Conservation (phyloP, 2,888 invertebrate genomes). For the Apotomis turbidana region DNA sequence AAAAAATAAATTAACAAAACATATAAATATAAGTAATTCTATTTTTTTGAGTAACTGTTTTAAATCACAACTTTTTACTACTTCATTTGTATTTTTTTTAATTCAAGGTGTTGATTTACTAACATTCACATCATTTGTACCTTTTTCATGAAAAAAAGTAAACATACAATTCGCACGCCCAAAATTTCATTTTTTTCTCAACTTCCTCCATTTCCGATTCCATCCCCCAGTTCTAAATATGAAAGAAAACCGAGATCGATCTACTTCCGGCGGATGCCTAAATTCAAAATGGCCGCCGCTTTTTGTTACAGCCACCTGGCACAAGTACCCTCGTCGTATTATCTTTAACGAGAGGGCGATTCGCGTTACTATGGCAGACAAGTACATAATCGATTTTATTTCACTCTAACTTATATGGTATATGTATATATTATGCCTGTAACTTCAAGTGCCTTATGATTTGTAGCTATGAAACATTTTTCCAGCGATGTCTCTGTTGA, state of each 20-base stretch:
- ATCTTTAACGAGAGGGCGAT: constrained; percentile 22
- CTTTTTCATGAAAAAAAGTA: neutral
- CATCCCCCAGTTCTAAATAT: constrained; percentile 42
- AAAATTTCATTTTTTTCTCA: constrained; percentile 41
- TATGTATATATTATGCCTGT: too few species aligned
- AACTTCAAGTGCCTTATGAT: too few species aligned
- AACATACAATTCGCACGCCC: constrained; percentile 28
- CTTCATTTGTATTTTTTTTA: too few species aligned
- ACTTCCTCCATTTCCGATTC: constrained; percentile 49
- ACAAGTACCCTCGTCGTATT: constrained; percentile 44
- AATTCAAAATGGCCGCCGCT: constrained; percentile 59
- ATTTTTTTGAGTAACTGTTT: too few species aligned
- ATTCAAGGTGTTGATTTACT: too few species aligned
- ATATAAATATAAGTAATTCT: too few species aligned
- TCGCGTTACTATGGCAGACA: constrained; percentile 2
- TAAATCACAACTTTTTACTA: too few species aligned
- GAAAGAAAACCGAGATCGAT: constrained; percentile 47
- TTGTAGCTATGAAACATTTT: too few species aligned
- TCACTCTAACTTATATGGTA: neutral
- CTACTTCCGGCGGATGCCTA: constrained; percentile 63
- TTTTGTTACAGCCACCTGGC: constrained; percentile 56
- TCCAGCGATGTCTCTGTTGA: too few species aligned
- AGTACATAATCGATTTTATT: neutral
- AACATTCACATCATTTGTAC: neutral
- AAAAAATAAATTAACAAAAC: too few species aligned